Base-by-base conservation (phyloP, 1,140 invertebrate species). In the Zaprionus africanus region DNA sequence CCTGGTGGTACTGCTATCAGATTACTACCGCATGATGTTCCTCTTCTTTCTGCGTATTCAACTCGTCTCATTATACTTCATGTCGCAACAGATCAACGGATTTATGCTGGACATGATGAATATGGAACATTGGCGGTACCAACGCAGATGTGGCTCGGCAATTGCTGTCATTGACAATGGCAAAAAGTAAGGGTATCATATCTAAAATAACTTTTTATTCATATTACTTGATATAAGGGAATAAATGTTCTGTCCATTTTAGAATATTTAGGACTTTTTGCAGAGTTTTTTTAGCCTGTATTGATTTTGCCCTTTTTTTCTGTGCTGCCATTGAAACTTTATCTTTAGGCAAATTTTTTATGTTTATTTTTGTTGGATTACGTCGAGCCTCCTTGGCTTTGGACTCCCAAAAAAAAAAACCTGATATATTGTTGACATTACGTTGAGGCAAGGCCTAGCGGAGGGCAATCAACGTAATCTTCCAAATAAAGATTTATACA, bases 311-410 rank as follows among this genome's bases (percentile, higher is more conserved):
- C 41, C 24, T 60, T 63, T 76, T 76, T 80, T 64, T 62, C 62
- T 82, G 28, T 70, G 73, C 64, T 84, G 81, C 78, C 81, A 84
- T 84, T 84, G 81, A 84, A 84, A 80, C 57, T 81, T 84, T 73
- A 74, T 66, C 36, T 17, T 71, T 64, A 64, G 24, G 28, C 46
- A 49, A 65, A 59, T 75, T 75, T 60, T 38, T 60, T 46, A 31
- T 49, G 56, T 80, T 83, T 83, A 83, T 80, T 83, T 83, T 83
- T 73, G 81, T 43, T 26, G 51, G 81, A 82, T 79, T 83, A 66
- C 71, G 43, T 66, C 75, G 38, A 69, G 63, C 73, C 76, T 67
- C 72, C 43, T 31, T 41, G 60, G 78, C 49, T 54, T 26, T 54
- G 59, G 28, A 70, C 24, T 17, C n/a, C 41, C 36, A 5, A 19